Evolutionary conservation across 2,888 invertebrate genomes (phyloP), one percentile per base, ranked within the genome.

Genomic region (Apantesis nais): DNA sequence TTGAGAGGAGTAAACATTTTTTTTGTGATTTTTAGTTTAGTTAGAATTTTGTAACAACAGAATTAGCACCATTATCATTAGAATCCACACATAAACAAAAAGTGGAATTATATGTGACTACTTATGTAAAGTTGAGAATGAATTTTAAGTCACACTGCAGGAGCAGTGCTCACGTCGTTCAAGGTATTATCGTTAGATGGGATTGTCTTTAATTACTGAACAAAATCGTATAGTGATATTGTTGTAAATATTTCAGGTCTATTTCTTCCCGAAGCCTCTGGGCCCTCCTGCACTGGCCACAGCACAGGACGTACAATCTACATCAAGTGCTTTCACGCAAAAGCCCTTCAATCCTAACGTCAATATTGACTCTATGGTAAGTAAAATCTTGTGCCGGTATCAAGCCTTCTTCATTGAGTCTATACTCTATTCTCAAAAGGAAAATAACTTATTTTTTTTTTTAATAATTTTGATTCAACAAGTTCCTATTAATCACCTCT

Each of bases 221-320:
- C 11, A 22, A n/a, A 12, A 37, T 37, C 34, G 9, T 62, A 39
- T 39, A 37, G 11, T 61, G 48, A 31, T 63, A 29, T 41, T 62
- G 16, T 16, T 65, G 16, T 37, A 0, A 34, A 37, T 19, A 31
- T 67, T 67, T 3, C 84, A 95, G 95, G 88, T 94, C 5, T 95
- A 95, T 85, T 92, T 82, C 84, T 95, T 95, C 91, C 86, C 92
- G 55, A 92, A 92, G 72, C 80, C 86, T 1, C 80, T 94, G 76
- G 95, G 95, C 2, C 95, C 95, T 63, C 95, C 95, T 0, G 85
- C 90, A n/a, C 77, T 95, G 68, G 95, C 95, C 1, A 87, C 89
- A 0, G 68, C 89, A 0, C 91, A 91, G 34, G 95, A 95, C 0
- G 92, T 91, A 5, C 90, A 90, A 52, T 75, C 89, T 0, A 75